Percentiles rank a stretch among this genome's conserved stretches.
Evolutionary conservation across 1,140 invertebrate genomes (phyloP).

Genomic region (Dendroctonus ponderosae): DNA sequence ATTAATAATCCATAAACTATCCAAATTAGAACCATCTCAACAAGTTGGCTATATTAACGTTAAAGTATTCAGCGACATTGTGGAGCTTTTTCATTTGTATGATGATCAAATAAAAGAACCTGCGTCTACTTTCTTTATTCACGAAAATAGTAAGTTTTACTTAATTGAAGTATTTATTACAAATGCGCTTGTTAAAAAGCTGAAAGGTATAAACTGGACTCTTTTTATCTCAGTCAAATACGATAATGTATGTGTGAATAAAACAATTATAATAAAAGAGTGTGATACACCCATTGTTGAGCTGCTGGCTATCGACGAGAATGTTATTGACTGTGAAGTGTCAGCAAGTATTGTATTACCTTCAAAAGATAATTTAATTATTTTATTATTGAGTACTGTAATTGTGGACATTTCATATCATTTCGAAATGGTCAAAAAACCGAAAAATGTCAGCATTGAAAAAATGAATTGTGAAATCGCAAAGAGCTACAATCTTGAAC

Average conservation of each 20-base stretch:
- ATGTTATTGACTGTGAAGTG: conserved; percentile 21
- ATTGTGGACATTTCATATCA: conserved; percentile 35
- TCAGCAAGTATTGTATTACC: conserved; percentile 9
- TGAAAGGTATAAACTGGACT: conserved; percentile 18
- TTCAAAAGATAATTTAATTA: conserved; percentile 7
- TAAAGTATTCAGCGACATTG: conserved; percentile 33
- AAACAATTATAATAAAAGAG: conserved; percentile 12
- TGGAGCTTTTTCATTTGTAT: conserved; percentile 29
- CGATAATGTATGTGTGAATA: conserved; percentile 4
- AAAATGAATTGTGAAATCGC: conserved; percentile 25
- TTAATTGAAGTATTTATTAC: conserved; percentile 33
- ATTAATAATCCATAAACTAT: conserved; percentile 20
- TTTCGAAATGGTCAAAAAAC: conserved; percentile 30
- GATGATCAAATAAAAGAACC: conserved; percentile 24
- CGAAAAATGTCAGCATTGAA: conserved; percentile 1
- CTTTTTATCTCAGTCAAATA: conserved; percentile 18
- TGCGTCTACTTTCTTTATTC: conserved; percentile 7
- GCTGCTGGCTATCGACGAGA: conserved; percentile 25
- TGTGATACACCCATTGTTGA: conserved; percentile 20
- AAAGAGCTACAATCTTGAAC: conserved; percentile 15
- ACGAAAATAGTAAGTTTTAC: conserved; percentile 33
- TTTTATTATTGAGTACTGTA: conserved; percentile 14
- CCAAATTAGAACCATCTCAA: conserved; percentile 7
- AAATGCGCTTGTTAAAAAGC: conserved; percentile 16
- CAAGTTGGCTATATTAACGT: conserved; percentile 34